Evolutionary conservation across 2,888 invertebrate genomes (phyloP).

Genomic region (Baccha elongata): DNA sequence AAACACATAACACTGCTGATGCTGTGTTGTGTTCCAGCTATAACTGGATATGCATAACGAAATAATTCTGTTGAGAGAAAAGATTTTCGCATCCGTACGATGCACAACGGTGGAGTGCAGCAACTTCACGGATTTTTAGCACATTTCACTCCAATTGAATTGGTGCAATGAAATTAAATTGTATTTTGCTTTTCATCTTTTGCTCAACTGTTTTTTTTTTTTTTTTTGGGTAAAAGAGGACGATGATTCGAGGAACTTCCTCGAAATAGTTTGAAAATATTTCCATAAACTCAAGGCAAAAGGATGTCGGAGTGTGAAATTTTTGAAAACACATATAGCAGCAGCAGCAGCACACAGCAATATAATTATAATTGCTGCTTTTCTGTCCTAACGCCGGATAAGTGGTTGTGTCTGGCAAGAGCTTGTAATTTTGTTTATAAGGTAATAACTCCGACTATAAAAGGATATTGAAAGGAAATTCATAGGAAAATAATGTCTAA

Average conservation of each 20-base stretch:
- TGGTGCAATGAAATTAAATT: conserved; percentile 72
- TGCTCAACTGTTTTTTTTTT: conserved; percentile 47
- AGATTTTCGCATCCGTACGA: conserved; percentile 45
- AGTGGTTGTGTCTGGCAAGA: conserved; percentile 50
- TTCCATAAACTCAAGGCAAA: conserved; percentile 40
- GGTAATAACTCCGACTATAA: conserved; percentile 31
- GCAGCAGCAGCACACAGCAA: conserved; percentile 14
- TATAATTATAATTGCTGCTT: conserved; percentile 68
- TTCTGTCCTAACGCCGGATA: conserved; percentile 53
- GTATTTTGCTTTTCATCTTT: conserved; percentile 64
- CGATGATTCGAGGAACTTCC: background rate
- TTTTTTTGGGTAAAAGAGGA: conserved; percentile 14
- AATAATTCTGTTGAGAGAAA: conserved; percentile 64
- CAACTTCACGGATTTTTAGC: conserved; percentile 65
- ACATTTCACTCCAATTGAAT: conserved; percentile 72
- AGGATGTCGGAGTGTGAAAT: conserved; percentile 26
- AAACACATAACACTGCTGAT: background rate
- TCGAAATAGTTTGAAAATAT: conserved; percentile 37
- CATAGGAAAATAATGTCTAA: conserved; percentile 36
- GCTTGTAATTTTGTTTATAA: conserved; percentile 53
- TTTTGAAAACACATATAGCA: background rate
- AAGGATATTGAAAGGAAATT: conserved; percentile 45
- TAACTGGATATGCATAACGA: too few relatives aligned
- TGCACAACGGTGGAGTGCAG: conserved; percentile 22
- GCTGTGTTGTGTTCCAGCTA: too few relatives aligned